Base-by-base conservation (phyloP, 2,797 vertebrate genomes). In the Eulemur coronatus region DNA sequence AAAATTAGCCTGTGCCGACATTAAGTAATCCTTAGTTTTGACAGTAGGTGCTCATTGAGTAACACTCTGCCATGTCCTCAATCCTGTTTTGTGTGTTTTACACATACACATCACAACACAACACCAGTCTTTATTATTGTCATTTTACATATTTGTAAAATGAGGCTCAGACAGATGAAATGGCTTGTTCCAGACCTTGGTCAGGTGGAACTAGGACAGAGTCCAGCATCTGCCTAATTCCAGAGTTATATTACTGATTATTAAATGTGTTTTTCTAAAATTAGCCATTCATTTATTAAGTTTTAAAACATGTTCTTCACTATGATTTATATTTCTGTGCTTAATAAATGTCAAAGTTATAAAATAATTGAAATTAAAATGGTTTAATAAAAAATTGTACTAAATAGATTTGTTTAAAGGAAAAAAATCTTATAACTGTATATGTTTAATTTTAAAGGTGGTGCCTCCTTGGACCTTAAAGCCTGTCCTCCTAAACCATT, bases 401-500 rank as follows among this genome's bases (percentile, higher is more conserved):
- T 89, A 18, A 69, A 41, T 55, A 46, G 15, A 70, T 65, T 82
- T n/a, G 67, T 97, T 94, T 46, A 84, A 76, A 50, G 59, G 73
- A 80, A 85, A 70, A 94, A 85, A 55, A 7, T 92, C 43, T 87
- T 30, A 41, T 65, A 65, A 65, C 24, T 65, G 90, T 18, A 1
- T 48, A 14, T 72, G 30, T 84, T 96, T 75, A 65, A 85, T 93
- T 97, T 96, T 96, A 13, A 84, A 99, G 99, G 99, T 84, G 99
- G 99, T 90, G 99, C 99, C 92, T 99, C 99, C 26, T 97, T 99
- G 96, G 99, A 99, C 97, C 99, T 99, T 57, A 99, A 99, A 98
- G 98, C 99, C 48, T 99, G 99, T 93, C 99, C 99, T 87, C 98
- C 99, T 59, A 99, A 99, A 98, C 99, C 99, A 15, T 99, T 99